Evolutionary conservation across 1,140 invertebrate genomes (phyloP).

Genomic region (Chironomus striatipennis): DNA sequence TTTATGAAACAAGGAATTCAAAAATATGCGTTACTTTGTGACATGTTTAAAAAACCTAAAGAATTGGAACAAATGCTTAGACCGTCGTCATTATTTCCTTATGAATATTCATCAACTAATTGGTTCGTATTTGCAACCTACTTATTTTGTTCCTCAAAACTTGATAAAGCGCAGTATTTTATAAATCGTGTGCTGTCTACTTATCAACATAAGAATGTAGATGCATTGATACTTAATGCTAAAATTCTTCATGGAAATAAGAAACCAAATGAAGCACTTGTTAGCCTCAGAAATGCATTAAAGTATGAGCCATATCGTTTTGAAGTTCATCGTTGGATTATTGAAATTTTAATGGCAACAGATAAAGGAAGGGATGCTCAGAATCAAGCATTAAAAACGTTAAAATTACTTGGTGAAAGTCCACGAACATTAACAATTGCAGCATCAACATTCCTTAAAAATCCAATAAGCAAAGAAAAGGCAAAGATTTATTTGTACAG

Average conservation of each 20-base stretch:
- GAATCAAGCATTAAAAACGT: slow-evolving; percentile 30
- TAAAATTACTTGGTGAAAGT: slow-evolving; percentile 32
- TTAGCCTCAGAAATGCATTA: slow-evolving; percentile 58
- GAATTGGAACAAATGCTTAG: slow-evolving; percentile 44
- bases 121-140: slow-evolving; percentile 58
- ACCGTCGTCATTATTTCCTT: slow-evolving; percentile 36
- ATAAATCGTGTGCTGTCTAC: slow-evolving; percentile 46
- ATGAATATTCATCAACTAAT: slow-evolving; percentile 46
- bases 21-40: slow-evolving; percentile 44
- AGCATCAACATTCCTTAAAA: slow-evolving; percentile 30
- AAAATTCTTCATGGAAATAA: slow-evolving; percentile 57
- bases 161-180: slow-evolving; percentile 50
- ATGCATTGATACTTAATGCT: slow-evolving; percentile 61
- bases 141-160: slow-evolving; percentile 45
- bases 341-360: slow-evolving; percentile 32
- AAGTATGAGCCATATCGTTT: slow-evolving; percentile 44
- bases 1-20: slow-evolving; percentile 44
- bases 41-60: slow-evolving; percentile 40
- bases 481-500: slow-evolving; percentile 33
- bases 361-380: slow-evolving; percentile 34
- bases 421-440: slow-evolving; percentile 35
- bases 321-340: slow-evolving; percentile 35
- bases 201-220: slow-evolving; percentile 47
- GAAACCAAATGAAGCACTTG: slow-evolving; percentile 55
- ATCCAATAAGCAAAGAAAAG: slow-evolving; percentile 28